Percentiles rank a stretch among this genome's conserved stretches.
Conservation (phyloP, 2,888 invertebrate genomes). For the Electrophaes corylata region DNA sequence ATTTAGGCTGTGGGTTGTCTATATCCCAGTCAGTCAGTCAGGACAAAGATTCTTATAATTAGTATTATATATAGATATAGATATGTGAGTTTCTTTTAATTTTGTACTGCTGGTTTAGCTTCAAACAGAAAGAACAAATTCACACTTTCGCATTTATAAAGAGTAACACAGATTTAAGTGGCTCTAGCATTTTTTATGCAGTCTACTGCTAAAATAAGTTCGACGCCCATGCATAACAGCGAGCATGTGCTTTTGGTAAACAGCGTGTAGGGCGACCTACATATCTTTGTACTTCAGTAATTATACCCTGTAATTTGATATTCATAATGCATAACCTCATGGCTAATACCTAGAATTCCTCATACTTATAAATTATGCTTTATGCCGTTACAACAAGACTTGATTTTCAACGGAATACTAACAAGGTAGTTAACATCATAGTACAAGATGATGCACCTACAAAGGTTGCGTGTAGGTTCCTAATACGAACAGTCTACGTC, state of each 20-base stretch:
- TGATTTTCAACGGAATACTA: background rate
- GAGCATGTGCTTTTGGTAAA: background rate
- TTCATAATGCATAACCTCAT: slow-evolving; percentile 13
- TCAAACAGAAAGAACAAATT: too few species aligned
- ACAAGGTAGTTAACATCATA: background rate
- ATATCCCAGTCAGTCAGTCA: too few species aligned
- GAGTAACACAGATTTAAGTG: too few species aligned
- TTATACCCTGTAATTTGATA: slow-evolving; percentile 33
- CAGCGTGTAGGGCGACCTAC: slow-evolving; percentile 34
- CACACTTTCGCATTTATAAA: too few species aligned
- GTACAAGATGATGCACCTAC: background rate
- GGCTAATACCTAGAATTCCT: background rate
- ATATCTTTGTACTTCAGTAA: slow-evolving; percentile 24
- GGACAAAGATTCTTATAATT: too few species aligned
- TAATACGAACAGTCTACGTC: slow-evolving; percentile 1
- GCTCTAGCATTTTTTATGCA: slow-evolving; percentile 1
- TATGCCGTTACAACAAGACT: slow-evolving; percentile 16
- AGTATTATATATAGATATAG: too few species aligned
- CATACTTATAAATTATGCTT: background rate
- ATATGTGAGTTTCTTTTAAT: too few species aligned
- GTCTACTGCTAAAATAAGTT: slow-evolving; percentile 1
- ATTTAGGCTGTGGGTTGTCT: too few species aligned
- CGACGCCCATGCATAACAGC: background rate
- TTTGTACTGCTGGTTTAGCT: too few species aligned
- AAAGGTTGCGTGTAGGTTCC: slow-evolving; percentile 20